Percentiles rank a stretch among this genome's conserved stretches.
Evolutionary conservation across 2,888 invertebrate species (phyloP).

Genomic region (Mantis religiosa): DNA sequence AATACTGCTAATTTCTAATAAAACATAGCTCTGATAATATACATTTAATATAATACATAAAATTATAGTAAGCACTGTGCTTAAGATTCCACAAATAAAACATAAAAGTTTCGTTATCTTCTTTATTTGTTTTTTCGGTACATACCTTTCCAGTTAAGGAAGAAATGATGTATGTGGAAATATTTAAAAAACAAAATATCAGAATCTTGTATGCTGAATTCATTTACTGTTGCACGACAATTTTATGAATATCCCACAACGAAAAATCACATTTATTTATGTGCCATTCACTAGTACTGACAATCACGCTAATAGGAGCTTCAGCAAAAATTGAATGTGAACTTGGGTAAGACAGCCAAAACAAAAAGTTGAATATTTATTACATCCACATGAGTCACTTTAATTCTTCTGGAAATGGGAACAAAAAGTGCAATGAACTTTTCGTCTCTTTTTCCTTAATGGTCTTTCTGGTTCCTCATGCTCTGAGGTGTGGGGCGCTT

Average conservation of each 20-base stretch:
- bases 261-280: neutral
- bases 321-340: neutral
- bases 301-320: neutral
- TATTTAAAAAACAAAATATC: neutral
- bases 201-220: neutral
- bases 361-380: neutral
- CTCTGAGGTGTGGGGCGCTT: neutral
- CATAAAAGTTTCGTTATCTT: neutral
- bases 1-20: too few species aligned
- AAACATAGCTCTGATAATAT: too few species aligned
- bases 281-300: neutral
- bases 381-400: neutral
- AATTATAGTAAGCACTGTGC: too few species aligned
- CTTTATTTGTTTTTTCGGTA: neutral
- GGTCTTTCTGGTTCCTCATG: neutral
- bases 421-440: neutral
- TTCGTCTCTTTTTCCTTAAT: neutral
- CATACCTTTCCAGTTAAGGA: neutral
- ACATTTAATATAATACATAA: too few species aligned
- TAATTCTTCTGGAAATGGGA: neutral
- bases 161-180: neutral
- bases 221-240: neutral
- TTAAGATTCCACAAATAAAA: neutral
- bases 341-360: neutral
- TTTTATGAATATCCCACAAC: neutral